These are phyloP conservation scores for Drosophila prolongata DNA, from an alignment of 2,888 invertebrate genomes.

Conservation along the genomic window DNA sequence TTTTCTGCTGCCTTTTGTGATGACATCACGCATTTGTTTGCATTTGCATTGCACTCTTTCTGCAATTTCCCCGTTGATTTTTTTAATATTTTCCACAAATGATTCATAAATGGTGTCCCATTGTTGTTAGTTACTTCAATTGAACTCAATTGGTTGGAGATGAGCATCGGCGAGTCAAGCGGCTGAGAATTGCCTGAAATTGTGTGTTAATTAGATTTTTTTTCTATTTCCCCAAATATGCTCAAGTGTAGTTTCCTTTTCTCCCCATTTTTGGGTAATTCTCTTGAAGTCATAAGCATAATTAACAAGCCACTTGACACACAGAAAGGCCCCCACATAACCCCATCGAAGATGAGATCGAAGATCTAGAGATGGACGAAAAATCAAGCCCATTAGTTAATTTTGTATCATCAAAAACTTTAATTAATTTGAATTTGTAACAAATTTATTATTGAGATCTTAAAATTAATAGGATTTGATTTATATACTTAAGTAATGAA, in stretches of 20 bases:
- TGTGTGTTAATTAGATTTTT: constrained; percentile 55
- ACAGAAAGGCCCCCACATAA: constrained; percentile 21
- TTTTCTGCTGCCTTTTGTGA: constrained; percentile 32
- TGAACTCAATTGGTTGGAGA: constrained; percentile 68
- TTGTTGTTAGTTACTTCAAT: constrained; percentile 59
- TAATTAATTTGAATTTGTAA: not conserved
- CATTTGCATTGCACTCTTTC: constrained; percentile 28
- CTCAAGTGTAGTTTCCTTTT: constrained; percentile 15
- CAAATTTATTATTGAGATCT: not conserved
- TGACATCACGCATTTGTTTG: constrained; percentile 51
- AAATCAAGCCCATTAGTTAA: constrained; percentile 16
- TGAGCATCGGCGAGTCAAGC: constrained; percentile 19
- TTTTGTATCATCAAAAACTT: not conserved
- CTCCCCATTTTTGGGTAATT: constrained; percentile 56
- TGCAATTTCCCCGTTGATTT: constrained; percentile 9
- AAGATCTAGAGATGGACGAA: constrained; percentile 30
- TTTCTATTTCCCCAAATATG: constrained; percentile 1
- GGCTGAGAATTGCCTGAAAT: constrained; percentile 31
- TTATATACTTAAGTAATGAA: not conserved
- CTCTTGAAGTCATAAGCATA: constrained; percentile 57
- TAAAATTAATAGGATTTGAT: not conserved
- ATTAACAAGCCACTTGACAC: constrained; percentile 78
- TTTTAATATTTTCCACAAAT: constrained; percentile 17
- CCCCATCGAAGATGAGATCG: constrained; percentile 2
- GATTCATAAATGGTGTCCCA: constrained; percentile 50